Evolutionary conservation across 2,113 vertebrate species (phyloP).

Genomic region (Emydura subglobosa): DNA sequence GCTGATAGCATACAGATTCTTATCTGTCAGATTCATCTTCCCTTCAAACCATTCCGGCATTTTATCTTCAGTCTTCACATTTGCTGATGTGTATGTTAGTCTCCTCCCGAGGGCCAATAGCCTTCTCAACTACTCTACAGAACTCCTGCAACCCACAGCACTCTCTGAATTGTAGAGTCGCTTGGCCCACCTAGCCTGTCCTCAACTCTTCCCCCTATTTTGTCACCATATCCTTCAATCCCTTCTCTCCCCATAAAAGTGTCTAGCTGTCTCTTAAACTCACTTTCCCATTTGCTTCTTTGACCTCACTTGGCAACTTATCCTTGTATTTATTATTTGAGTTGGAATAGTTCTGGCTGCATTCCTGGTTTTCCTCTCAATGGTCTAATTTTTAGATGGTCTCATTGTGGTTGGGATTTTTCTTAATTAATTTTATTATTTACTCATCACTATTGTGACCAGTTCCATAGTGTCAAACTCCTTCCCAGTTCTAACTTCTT

Average conservation of each 20-base stretch:
- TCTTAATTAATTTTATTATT: background rate
- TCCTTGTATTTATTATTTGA: slow-evolving; percentile 72
- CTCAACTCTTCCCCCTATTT: slow-evolving; percentile 45
- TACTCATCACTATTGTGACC: slow-evolving; percentile 6
- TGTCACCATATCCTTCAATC: slow-evolving; percentile 68
- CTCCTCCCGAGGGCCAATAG: background rate
- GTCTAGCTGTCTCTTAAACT: slow-evolving; percentile 69
- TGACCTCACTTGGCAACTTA: slow-evolving; percentile 71
- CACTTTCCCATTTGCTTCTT: slow-evolving; percentile 72
- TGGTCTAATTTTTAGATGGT: slow-evolving; percentile 54
- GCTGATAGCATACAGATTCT: background rate
- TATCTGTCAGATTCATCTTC: slow-evolving; percentile 8
- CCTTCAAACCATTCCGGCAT: background rate
- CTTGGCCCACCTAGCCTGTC: slow-evolving; percentile 37
- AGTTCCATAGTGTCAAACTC: slow-evolving; percentile 31
- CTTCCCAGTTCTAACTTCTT: slow-evolving; percentile 48
- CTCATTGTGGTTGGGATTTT: slow-evolving; percentile 37
- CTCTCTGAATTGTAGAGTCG: background rate
- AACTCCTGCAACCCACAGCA: background rate
- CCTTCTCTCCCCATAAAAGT: slow-evolving; percentile 69
- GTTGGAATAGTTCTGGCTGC: slow-evolving; percentile 64
- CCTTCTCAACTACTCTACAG: slow-evolving; percentile 2
- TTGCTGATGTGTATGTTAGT: slow-evolving; percentile 10
- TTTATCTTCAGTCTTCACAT: background rate
- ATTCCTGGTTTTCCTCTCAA: slow-evolving; percentile 61